Conservation (phyloP, 2,888 invertebrate species). For the Pseudolycoriella hygida region DNA sequence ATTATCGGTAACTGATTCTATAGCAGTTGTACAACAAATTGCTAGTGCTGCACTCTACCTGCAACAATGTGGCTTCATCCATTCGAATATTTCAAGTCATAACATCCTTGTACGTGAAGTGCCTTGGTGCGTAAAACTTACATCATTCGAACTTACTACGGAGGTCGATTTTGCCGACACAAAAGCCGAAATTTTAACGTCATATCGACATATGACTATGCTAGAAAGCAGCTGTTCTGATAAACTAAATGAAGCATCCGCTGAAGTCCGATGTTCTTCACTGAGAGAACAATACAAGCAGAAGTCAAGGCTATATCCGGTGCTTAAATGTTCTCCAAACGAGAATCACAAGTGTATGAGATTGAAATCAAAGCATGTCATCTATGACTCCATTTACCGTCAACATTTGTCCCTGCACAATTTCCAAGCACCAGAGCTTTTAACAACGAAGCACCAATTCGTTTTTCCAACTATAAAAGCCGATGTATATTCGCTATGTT, state of each 20-base stretch:
- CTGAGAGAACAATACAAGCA: constrained; percentile 1
- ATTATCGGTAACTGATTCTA: constrained; percentile 23
- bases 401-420: constrained; percentile 10
- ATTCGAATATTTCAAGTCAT: constrained; percentile 30
- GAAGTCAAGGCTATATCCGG: constrained; percentile 1
- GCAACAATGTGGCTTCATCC: constrained; percentile 32
- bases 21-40: constrained; percentile 25
- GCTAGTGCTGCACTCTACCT: constrained; percentile 32
- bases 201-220: too few species aligned
- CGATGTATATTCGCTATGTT: constrained; percentile 12
- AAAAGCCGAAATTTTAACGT: neutral
- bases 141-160: constrained; percentile 25
- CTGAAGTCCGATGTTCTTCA: neutral
- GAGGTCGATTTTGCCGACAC: constrained; percentile 5
- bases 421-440: constrained; percentile 13
- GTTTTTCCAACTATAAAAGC: constrained; percentile 12
- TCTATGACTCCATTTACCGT: constrained; percentile 12
- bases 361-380: constrained; percentile 8
- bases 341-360: neutral
- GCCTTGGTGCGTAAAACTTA: constrained; percentile 27
- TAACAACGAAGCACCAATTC: constrained; percentile 7
- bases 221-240: too few species aligned
- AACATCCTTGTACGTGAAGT: constrained; percentile 24
- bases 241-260: neutral
- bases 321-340: neutral